Conservation (phyloP, 2,888 invertebrate genomes). For the Neoaliturus tenellus region DNA sequence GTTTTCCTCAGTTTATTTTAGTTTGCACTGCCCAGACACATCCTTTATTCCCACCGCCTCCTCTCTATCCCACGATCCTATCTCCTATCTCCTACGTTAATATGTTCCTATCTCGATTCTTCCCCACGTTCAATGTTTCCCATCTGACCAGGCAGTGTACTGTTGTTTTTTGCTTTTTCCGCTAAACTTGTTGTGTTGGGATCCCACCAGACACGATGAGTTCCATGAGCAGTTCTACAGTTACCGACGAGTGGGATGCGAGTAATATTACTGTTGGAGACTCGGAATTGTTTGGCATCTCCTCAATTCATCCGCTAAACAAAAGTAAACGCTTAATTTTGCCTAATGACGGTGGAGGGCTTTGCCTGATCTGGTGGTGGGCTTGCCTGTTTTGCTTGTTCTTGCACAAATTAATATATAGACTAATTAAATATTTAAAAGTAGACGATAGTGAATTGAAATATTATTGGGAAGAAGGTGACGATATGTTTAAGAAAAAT, state of each 20-base stretch:
- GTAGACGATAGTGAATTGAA: too few species aligned
- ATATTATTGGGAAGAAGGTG: too few species aligned
- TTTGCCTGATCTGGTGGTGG: slow-evolving; percentile 21
- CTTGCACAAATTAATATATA: background rate
- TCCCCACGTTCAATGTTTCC: too few species aligned
- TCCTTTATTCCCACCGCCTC: too few species aligned
- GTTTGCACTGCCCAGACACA: slow-evolving; percentile 19
- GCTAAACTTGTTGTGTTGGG: slow-evolving; percentile 54
- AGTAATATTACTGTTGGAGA: slow-evolving; percentile 59
- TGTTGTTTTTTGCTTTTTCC: slow-evolving; percentile 44
- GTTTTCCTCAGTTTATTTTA: slow-evolving; percentile 10
- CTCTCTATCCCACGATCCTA: too few species aligned
- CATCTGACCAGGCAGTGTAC: background rate
- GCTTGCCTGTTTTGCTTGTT: slow-evolving; percentile 23
- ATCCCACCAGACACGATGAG: slow-evolving; percentile 61
- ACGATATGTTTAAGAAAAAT: too few species aligned
- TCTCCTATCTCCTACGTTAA: too few species aligned
- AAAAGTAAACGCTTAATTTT: slow-evolving; percentile 60
- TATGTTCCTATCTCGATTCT: too few species aligned
- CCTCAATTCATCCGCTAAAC: slow-evolving; percentile 60
- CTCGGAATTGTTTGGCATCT: slow-evolving; percentile 56
- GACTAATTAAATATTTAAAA: too few species aligned
- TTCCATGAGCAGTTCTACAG: slow-evolving; percentile 59
- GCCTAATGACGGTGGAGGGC: slow-evolving; percentile 20
- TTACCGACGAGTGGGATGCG: slow-evolving; percentile 53